phyloP scores from a whole-genome alignment of 1,140 invertebrate species.

The Tigriopus japonicus region DNA sequence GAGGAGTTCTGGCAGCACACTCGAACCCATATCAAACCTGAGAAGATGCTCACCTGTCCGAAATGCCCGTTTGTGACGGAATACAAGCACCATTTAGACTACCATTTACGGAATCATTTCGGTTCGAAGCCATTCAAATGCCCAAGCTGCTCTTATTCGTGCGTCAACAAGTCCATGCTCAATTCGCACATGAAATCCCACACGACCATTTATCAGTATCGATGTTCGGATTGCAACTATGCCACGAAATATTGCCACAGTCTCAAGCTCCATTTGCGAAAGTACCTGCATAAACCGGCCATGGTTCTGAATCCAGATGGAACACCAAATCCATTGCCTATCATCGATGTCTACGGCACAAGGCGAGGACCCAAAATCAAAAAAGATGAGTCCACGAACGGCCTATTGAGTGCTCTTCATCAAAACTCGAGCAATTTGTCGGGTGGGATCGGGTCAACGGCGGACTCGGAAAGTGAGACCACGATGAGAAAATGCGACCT shows the following conservation, averaged over 20 bases:
- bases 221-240: constrained; percentile 85
- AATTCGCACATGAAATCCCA: constrained; percentile 97
- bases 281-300: constrained; percentile 67
- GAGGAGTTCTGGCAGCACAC: constrained; percentile 81
- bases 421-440: not conserved
- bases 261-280: constrained; percentile 81
- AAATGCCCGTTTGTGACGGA: constrained; percentile 94
- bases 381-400: constrained; percentile 20
- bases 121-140: constrained; percentile 95
- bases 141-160: constrained; percentile 68
- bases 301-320: constrained; percentile 71
- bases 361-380: constrained; percentile 54
- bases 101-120: constrained; percentile 85
- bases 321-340: constrained; percentile 57
- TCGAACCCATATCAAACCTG: constrained; percentile 71
- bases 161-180: constrained; percentile 98
- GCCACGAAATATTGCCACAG: constrained; percentile 97
- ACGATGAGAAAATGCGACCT: constrained; percentile 24
- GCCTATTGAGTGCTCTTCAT: not conserved
- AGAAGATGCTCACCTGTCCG: constrained; percentile 74
- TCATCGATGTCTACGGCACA: constrained; percentile 77
- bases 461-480: not conserved
- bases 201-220: constrained; percentile 87
- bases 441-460: not conserved
- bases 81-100: constrained; percentile 96